Percentiles rank a stretch among this genome's conserved stretches.
Evolutionary conservation across 2,113 vertebrate species (phyloP).

Genomic region (Oenanthe melanoleuca): DNA sequence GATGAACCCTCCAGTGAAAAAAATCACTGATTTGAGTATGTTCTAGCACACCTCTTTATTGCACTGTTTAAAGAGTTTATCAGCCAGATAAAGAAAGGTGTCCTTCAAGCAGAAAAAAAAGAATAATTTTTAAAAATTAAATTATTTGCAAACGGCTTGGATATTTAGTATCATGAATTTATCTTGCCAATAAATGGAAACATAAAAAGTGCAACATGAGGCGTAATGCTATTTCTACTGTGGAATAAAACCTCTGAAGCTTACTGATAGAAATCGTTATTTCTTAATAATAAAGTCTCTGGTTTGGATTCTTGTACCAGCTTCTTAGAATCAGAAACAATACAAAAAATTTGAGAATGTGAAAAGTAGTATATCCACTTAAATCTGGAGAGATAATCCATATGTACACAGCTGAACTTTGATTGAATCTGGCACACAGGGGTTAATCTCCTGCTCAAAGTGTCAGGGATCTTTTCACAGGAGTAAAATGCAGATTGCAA

Average conservation of each 20-base stretch:
- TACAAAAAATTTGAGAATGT: not conserved
- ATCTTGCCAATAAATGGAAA: not conserved
- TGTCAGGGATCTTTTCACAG: conserved; percentile 72
- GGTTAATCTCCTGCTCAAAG: conserved; percentile 57
- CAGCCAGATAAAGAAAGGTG: not conserved
- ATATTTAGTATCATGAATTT: not conserved
- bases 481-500: conserved; percentile 63
- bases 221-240: not conserved
- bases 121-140: not conserved
- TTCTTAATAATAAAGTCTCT: not conserved
- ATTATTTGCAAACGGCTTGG: not conserved
- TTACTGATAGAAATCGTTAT: not conserved
- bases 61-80: not conserved
- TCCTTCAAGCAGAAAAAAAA: not conserved
- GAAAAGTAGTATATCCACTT: not conserved
- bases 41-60: not conserved
- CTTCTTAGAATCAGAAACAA: not conserved
- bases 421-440: conserved; percentile 37
- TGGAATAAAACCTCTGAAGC: not conserved
- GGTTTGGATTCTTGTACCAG: not conserved
- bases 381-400: not conserved
- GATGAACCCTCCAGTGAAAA: not conserved
- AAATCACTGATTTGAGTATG: not conserved
- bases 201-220: not conserved
- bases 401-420: conserved; percentile 21